Conservation (phyloP, 2,888 invertebrate genomes). For the Lycia hirtaria region DNA sequence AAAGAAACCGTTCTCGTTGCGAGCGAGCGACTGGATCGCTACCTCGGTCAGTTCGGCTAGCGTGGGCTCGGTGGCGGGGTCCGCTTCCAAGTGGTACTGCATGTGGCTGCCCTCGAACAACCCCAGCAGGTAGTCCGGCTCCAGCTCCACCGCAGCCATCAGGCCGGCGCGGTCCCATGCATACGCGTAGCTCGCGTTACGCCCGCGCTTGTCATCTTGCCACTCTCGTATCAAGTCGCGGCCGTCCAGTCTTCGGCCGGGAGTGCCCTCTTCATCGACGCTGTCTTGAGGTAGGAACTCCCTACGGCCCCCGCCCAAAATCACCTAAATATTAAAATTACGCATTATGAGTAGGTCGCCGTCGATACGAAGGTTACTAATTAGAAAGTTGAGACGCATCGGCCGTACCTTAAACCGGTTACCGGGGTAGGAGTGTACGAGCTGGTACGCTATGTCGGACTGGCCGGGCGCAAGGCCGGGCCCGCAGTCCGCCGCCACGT, state of each 20-base stretch:
- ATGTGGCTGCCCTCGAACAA: conserved; percentile 87
- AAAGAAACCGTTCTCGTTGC: conserved; percentile 89
- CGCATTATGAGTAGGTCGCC: no score
- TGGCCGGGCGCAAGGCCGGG: conserved; percentile 68
- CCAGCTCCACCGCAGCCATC: conserved; percentile 58
- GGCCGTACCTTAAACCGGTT: conserved; percentile 86
- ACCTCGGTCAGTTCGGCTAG: conserved; percentile 82
- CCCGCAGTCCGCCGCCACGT: conserved; percentile 60
- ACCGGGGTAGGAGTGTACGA: conserved; percentile 87
- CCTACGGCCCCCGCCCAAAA: conserved; percentile 90
- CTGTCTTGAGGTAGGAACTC: conserved; percentile 86
- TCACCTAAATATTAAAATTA: conserved; percentile 70
- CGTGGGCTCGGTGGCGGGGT: conserved; percentile 62
- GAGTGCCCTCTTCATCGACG: conserved; percentile 80
- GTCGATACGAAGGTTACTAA: neutral
- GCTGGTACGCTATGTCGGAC: conserved; percentile 89
- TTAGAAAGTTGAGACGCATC: neutral
- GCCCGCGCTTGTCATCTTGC: conserved; percentile 75
- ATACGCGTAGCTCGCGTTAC: conserved; percentile 72
- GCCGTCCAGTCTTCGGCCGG: conserved; percentile 83
- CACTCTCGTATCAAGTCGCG: conserved; percentile 88
- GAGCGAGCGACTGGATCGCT: conserved; percentile 89
- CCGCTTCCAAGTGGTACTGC: conserved; percentile 87
- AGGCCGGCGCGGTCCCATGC: conserved; percentile 87
- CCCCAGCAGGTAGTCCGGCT: conserved; percentile 87